phyloP scores from a whole-genome alignment of 2,888 invertebrate genomes.

The Octodonta nipae region DNA sequence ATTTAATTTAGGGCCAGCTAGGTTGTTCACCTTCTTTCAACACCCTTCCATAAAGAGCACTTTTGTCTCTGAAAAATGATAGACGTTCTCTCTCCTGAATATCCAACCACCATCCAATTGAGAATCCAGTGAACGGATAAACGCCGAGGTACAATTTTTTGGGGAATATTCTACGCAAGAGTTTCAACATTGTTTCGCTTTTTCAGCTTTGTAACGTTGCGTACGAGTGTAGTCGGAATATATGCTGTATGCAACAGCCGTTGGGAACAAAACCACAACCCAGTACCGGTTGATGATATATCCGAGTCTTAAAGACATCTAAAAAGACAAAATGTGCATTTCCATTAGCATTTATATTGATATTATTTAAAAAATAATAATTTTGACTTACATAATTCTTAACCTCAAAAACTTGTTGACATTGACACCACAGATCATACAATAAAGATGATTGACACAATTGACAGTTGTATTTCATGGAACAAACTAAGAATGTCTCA shows the following conservation, averaged over 20 bases:
- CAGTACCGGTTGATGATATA: conserved; percentile 48
- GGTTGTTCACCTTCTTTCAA: conserved; percentile 54
- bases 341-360: no score
- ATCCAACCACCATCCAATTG: conserved; percentile 53
- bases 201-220: conserved; percentile 49
- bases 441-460: no score
- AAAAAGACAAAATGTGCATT: no score
- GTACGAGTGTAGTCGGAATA: conserved; percentile 63
- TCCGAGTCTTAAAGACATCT: conserved; percentile 41
- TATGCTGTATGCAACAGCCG: conserved; percentile 44
- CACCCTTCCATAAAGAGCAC: conserved; percentile 56
- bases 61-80: conserved; percentile 64
- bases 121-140: conserved; percentile 45
- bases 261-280: conserved; percentile 54
- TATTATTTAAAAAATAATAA: no score
- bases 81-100: conserved; percentile 57
- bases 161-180: no score
- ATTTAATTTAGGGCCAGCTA: conserved; percentile 48
- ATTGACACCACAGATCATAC: no score
- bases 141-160: conserved; percentile 34
- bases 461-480: no score
- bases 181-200: conserved; percentile 39
- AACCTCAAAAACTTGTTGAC: no score
- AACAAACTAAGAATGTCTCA: no score
- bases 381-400: no score